phyloP scores from a whole-genome alignment of 2,797 vertebrate genomes.

The Onychomys arenicola region DNA sequence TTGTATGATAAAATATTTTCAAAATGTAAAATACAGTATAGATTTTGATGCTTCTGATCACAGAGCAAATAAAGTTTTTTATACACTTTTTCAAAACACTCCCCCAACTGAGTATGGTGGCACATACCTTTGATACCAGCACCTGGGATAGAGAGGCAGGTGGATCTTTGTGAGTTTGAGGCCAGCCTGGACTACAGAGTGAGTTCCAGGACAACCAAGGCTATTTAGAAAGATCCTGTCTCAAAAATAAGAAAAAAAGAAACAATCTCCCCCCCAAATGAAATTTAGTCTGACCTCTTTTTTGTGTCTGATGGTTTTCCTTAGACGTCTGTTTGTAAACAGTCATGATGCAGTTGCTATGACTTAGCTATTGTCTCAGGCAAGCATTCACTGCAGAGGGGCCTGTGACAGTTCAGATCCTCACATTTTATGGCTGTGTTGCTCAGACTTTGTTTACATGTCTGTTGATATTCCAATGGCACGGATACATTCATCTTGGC shows the following conservation, averaged over 20 bases:
- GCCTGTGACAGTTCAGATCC: neutral
- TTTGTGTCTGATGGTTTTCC: neutral
- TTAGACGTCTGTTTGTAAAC: neutral
- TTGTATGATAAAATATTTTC: neutral
- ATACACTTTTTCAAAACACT: neutral
- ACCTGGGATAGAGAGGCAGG: neutral
- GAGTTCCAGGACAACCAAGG: neutral
- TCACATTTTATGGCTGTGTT: neutral
- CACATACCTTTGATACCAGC: neutral
- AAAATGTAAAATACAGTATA: neutral
- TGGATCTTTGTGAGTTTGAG: neutral
- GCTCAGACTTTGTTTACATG: neutral
- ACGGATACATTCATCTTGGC: neutral
- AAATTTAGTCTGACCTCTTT: neutral
- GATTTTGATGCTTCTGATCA: constrained; percentile 25
- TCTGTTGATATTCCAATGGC: neutral
- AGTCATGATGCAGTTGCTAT: neutral
- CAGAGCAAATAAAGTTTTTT: neutral
- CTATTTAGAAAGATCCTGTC: neutral
- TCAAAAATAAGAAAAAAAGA: neutral
- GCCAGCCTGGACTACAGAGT: neutral
- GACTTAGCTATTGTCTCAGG: neutral
- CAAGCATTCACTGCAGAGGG: neutral
- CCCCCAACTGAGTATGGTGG: too few relatives aligned
- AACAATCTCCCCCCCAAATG: neutral